A percentile compares a stretch with the other conserved stretches of the same genome.
Conservation (phyloP, 2,113 vertebrate species). For the Syngnathus floridae region DNA sequence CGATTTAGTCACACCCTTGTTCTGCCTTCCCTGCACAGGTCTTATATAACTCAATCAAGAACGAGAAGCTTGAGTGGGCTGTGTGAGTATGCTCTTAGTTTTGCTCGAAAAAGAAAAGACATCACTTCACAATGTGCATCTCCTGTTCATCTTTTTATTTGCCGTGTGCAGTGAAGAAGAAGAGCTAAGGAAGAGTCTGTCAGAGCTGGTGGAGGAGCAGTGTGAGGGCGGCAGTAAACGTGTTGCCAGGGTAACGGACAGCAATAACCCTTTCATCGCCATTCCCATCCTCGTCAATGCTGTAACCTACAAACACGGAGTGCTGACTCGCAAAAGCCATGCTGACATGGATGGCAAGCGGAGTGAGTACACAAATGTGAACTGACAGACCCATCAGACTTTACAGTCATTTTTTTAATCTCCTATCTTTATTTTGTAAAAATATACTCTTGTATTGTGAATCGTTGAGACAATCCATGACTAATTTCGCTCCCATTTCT, state of each 20-base stretch:
- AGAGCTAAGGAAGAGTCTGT: conserved; percentile 92
- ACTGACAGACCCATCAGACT: background rate
- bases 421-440: background rate
- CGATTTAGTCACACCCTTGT: background rate
- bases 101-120: background rate
- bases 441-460: background rate
- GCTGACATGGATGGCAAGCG: conserved; percentile 96
- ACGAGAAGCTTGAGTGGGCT: conserved; percentile 97
- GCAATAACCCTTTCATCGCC: conserved; percentile 93
- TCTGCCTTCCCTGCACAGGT: conserved; percentile 68
- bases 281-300: conserved; percentile 86
- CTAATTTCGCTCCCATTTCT: background rate
- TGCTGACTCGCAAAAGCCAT: conserved; percentile 90
- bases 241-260: conserved; percentile 86
- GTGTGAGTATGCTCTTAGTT: conserved; percentile 79
- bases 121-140: conserved; percentile 4
- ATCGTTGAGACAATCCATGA: background rate
- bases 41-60: conserved; percentile 97
- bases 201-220: conserved; percentile 94
- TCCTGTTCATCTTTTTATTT: conserved; percentile 36
- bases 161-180: conserved; percentile 82
- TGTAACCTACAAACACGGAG: conserved; percentile 89
- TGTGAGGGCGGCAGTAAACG: conserved; percentile 86
- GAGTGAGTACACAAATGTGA: conserved; percentile 70
- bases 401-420: background rate